These are phyloP conservation scores for Liparis tanakae DNA, from an alignment of 2,797 vertebrate species.

Conservation along the genomic window DNA sequence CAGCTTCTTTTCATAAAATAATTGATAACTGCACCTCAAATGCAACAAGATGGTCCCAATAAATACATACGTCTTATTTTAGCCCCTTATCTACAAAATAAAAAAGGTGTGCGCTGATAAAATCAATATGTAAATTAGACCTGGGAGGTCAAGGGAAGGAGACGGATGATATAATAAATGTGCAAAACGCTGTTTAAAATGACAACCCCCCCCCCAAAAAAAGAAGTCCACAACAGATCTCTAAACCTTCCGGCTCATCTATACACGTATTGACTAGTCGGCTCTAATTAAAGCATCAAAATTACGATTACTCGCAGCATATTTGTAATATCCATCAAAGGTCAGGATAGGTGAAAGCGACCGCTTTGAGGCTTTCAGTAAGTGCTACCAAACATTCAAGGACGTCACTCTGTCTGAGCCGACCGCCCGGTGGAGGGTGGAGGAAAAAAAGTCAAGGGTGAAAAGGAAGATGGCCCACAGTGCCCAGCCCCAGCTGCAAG, in stretches of 20 bases:
- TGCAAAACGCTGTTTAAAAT: constrained; percentile 48
- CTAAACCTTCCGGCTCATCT: constrained; percentile 36
- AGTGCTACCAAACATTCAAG: constrained; percentile 65
- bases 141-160: constrained; percentile 42
- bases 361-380: constrained; percentile 52
- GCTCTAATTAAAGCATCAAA: constrained; percentile 14
- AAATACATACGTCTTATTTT: constrained; percentile 80
- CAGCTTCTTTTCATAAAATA: constrained; percentile 45
- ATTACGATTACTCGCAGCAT: constrained; percentile 10
- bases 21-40: constrained; percentile 54
- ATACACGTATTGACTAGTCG: constrained; percentile 18
- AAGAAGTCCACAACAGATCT: constrained; percentile 32
- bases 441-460: constrained; percentile 13
- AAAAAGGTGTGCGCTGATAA: constrained; percentile 53
- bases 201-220: constrained; percentile 23
- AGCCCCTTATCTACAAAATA: constrained; percentile 76
- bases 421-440: constrained; percentile 1
- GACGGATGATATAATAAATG: constrained; percentile 33
- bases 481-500: background rate
- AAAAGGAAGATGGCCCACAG: constrained; percentile 12
- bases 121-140: constrained; percentile 43
- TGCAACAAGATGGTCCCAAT: constrained; percentile 80
- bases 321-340: constrained; percentile 15
- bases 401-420: constrained; percentile 26
- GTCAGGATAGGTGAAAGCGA: constrained; percentile 43